These are phyloP conservation scores for Electrophaes corylata DNA, from an alignment of 2,888 invertebrate species.

Conservation along the genomic window DNA sequence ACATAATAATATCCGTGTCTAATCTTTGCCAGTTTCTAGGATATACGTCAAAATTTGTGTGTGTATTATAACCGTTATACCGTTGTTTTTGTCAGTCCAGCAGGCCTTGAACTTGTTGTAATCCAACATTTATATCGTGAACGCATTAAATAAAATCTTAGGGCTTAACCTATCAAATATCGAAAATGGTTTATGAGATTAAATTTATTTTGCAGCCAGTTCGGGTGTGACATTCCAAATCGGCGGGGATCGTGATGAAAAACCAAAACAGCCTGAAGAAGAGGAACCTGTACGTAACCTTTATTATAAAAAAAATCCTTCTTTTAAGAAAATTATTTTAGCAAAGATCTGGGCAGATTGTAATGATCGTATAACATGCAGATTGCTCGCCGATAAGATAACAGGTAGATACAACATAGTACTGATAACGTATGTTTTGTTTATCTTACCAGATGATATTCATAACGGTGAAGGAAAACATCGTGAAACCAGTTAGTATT, in stretches of 20 bases:
- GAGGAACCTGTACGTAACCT: slow-evolving; percentile 79
- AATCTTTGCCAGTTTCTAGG: too few relatives aligned
- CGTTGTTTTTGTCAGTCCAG: too few relatives aligned
- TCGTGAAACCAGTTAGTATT: neutral
- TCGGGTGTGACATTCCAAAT: slow-evolving; percentile 89
- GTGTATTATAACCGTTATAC: too few relatives aligned
- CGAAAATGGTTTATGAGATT: slow-evolving; percentile 8
- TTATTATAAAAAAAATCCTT: too few relatives aligned
- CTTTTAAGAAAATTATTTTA: slow-evolving; percentile 9
- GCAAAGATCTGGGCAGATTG: slow-evolving; percentile 19
- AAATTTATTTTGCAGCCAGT: slow-evolving; percentile 64
- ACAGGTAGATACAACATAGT: slow-evolving; percentile 28
- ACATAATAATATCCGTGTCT: too few relatives aligned
- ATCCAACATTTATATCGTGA: slow-evolving; percentile 2
- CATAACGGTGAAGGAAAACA: neutral
- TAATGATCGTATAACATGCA: slow-evolving; percentile 25
- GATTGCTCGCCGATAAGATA: slow-evolving; percentile 36
- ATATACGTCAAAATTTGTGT: too few relatives aligned
- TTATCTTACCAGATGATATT: slow-evolving; percentile 35
- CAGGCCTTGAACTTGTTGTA: neutral
- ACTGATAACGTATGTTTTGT: slow-evolving; percentile 36
- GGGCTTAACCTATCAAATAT: slow-evolving; percentile 1
- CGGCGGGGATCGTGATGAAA: slow-evolving; percentile 85
- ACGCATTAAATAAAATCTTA: slow-evolving; percentile 4
- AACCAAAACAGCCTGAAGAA: slow-evolving; percentile 81